Conservation (phyloP, 2,113 vertebrate genomes). For the Neoarius graeffei region DNA sequence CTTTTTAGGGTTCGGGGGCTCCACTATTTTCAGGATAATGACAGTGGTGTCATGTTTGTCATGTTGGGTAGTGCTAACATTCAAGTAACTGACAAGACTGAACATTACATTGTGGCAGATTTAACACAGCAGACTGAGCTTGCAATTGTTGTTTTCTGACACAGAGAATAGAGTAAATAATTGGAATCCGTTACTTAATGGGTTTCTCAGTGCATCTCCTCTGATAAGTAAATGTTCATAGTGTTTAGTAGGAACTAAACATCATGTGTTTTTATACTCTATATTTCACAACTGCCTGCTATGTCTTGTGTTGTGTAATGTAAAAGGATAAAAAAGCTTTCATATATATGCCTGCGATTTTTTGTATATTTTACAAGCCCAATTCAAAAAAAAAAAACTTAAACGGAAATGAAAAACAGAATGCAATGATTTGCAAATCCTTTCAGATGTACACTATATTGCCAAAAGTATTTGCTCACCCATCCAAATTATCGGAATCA, state of each 20-base stretch:
- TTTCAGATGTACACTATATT: no score
- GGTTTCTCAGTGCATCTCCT: slow-evolving; percentile 13
- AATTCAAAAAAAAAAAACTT: no score
- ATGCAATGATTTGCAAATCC: no score
- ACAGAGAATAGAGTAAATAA: slow-evolving; percentile 40
- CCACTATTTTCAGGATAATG: slow-evolving; percentile 23
- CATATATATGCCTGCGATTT: no score
- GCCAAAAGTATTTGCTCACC: no score
- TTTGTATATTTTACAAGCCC: background rate
- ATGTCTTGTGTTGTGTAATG: background rate
- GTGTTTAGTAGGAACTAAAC: slow-evolving; percentile 15
- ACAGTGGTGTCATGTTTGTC: slow-evolving; percentile 34
- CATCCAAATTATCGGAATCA: no score
- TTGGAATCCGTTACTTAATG: slow-evolving; percentile 17
- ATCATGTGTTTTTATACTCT: background rate
- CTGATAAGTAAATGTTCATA: slow-evolving; percentile 21
- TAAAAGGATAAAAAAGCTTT: background rate
- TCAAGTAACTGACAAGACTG: slow-evolving; percentile 27
- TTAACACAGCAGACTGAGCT: slow-evolving; percentile 37
- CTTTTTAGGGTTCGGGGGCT: slow-evolving; percentile 18
- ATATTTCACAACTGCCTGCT: background rate
- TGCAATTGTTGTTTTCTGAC: slow-evolving; percentile 36
- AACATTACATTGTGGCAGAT: slow-evolving; percentile 39
- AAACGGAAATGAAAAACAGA: no score
- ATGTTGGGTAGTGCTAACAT: slow-evolving; percentile 29